These are phyloP conservation scores for Paralichthys olivaceus DNA, from an alignment of 2,113 vertebrate genomes.

Conservation along the genomic window DNA sequence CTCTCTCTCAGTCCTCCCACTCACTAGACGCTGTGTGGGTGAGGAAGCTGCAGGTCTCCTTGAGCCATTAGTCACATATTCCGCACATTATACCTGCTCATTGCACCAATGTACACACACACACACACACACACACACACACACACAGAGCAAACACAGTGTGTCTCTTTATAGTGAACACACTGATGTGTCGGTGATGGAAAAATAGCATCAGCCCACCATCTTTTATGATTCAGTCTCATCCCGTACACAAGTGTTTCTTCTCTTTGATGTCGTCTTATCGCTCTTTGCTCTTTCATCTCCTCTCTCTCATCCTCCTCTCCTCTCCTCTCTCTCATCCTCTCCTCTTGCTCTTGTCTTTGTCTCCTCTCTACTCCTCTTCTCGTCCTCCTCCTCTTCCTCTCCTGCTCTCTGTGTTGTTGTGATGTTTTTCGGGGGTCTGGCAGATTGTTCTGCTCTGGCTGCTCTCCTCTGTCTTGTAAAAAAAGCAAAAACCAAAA, in stretches of 20 bases:
- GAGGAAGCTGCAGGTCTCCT: conserved; percentile 71
- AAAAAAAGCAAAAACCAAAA: conserved; percentile 49
- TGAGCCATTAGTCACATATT: conserved; percentile 71
- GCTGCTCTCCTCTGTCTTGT: conserved; percentile 53
- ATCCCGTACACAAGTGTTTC: conserved; percentile 37
- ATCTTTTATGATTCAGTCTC: conserved; percentile 51
- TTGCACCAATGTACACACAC: conserved; percentile 36
- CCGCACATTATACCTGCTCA: conserved; percentile 60
- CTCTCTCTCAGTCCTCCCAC: conserved; percentile 72
- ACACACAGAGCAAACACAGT: conserved; percentile 3
- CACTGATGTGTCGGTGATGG: conserved; percentile 36
- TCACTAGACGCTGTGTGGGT: conserved; percentile 71
- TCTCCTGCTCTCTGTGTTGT: conserved; percentile 1
- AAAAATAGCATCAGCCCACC: conserved; percentile 56
- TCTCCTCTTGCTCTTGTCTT: neutral
- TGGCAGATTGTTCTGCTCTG: conserved; percentile 61
- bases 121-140: conserved; percentile 25
- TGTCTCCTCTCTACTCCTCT: neutral
- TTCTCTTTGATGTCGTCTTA: conserved; percentile 35
- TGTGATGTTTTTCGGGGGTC: conserved; percentile 54
- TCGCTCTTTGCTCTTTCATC: conserved; percentile 10
- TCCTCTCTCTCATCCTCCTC: conserved; percentile 13
- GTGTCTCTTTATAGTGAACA: conserved; percentile 24
- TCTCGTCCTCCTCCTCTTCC: neutral
- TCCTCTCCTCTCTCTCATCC: conserved; percentile 3